Evolutionary conservation across 2,113 vertebrate genomes (phyloP).

Genomic region (Apaloderma vittatum): DNA sequence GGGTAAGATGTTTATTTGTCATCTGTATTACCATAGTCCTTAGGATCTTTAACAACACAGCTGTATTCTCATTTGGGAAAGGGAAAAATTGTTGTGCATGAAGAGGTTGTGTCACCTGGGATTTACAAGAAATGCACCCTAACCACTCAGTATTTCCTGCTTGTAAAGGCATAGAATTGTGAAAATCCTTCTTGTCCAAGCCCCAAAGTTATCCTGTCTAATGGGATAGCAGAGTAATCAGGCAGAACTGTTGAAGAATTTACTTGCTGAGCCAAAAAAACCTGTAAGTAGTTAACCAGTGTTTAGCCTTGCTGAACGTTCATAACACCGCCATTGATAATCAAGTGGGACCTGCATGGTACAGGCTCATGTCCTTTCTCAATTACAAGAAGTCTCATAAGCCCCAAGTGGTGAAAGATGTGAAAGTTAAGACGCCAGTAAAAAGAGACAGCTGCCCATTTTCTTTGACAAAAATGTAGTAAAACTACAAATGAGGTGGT

Average conservation of each 20-base stretch:
- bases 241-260: slow-evolving; percentile 45
- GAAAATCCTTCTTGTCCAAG: background rate
- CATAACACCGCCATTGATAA: slow-evolving; percentile 23
- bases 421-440: background rate
- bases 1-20: background rate
- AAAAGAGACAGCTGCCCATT: background rate
- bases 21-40: background rate
- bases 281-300: slow-evolving; percentile 2
- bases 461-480: background rate
- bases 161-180: background rate
- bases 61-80: background rate
- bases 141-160: background rate
- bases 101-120: background rate
- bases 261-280: slow-evolving; percentile 17
- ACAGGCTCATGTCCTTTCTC: background rate
- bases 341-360: background rate
- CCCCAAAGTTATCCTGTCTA: background rate
- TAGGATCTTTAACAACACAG: background rate
- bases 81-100: background rate
- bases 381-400: slow-evolving; percentile 18
- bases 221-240: background rate
- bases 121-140: background rate
- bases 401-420: slow-evolving; percentile 1
- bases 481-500: background rate
- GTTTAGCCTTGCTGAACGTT: slow-evolving; percentile 22